Conservation (phyloP, 2,888 invertebrate genomes). For the Siphonodentalium dalli region DNA sequence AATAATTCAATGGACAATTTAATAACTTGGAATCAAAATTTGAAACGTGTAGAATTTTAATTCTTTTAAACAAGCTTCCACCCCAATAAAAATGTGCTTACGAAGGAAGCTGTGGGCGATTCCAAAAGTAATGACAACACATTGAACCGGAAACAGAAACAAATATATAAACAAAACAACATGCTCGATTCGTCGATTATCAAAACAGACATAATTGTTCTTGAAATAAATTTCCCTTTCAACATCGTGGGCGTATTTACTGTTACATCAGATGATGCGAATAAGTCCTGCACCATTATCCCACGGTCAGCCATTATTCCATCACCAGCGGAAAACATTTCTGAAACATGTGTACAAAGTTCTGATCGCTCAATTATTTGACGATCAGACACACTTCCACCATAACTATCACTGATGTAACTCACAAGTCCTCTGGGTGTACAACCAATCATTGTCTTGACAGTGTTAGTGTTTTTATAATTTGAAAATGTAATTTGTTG, state of each 20-base stretch:
- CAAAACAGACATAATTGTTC: too few relatives aligned
- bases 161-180: too few relatives aligned
- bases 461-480: slow-evolving; percentile 35
- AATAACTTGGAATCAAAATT: too few relatives aligned
- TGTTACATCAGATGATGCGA: slow-evolving; percentile 26
- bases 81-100: too few relatives aligned
- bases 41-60: too few relatives aligned
- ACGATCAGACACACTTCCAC: slow-evolving; percentile 28
- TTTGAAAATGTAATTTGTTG: slow-evolving; percentile 31
- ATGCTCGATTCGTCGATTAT: too few relatives aligned
- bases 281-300: slow-evolving; percentile 35
- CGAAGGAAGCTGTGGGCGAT: too few relatives aligned
- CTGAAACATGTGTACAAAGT: too few relatives aligned
- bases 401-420: slow-evolving; percentile 26
- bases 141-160: too few relatives aligned
- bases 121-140: too few relatives aligned
- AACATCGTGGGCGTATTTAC: slow-evolving; percentile 33
- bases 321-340: slow-evolving; percentile 18
- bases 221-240: slow-evolving; percentile 30
- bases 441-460: slow-evolving; percentile 31
- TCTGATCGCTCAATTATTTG: slow-evolving; percentile 30
- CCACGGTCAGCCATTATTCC: slow-evolving; percentile 34
- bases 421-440: slow-evolving; percentile 22
- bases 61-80: too few relatives aligned
- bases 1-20: too few relatives aligned